Evolutionary conservation across 92 coral and sea anemone species (phyloP), one percentile per base, ranked within the genome.

Genomic region (Hydrozoanthus gracilis): DNA sequence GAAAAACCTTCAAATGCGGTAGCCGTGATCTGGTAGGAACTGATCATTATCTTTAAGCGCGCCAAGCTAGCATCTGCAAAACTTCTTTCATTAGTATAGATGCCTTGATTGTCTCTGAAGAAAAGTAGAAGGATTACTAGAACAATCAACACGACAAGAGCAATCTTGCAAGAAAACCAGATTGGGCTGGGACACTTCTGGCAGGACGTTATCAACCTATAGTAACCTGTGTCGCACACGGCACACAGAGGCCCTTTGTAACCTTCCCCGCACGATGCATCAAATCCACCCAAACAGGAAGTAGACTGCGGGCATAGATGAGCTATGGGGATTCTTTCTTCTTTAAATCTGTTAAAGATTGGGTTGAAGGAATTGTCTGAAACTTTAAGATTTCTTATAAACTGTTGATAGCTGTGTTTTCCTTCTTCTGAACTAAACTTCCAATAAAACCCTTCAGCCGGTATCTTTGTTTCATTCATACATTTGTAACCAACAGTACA

Each of bases 221-320:
- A 86, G 62, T 83, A 80, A 10, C 89, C 84, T 66, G 77, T 62
- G 35, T 76, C 58, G 85, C 93, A 91, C 27, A 84, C 91, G 16
- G 93, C 91, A 79, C 93, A 91, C 7, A 91, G 66, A 4, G 93
- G 93, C 2, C 93, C 93, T 1, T 56, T 73, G 79, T 91, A 88
- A 11, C 93, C 93, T 50, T 44, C 48, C 16, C 89, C 79, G 79
- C 95, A 92, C 7, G 46, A 72, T 6, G 95, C 88, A 39, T 79
- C 86, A 55, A 85, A 69, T 7, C 91, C 93, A 68, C 93, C 93
- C 5, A 91, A 84, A 60, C 93, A 91, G 7, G 93, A 83, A 46
- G 45, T 48, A 7, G 87, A 16, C 46, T 69, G 77, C 1, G 91
- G 91, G 69, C 93, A 91, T 62, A 76, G 74, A 86, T 88, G 88